Percentiles rank a stretch among this genome's conserved stretches.
These are phyloP conservation scores for Drosophila simulans DNA, from an alignment of 1,140 invertebrate species.

Conservation along the genomic window DNA sequence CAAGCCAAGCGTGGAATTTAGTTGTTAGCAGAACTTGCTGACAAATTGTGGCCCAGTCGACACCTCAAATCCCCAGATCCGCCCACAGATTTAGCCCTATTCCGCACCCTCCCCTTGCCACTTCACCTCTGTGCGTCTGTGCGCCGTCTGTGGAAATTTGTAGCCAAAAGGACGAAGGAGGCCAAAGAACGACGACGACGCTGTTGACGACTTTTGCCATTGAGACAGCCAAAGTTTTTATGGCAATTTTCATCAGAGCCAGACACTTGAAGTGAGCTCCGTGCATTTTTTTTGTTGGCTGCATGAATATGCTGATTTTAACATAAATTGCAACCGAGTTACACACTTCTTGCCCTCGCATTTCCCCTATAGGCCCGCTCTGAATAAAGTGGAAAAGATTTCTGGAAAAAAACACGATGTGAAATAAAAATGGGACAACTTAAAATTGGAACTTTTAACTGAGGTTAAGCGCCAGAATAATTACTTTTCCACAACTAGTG, in stretches of 20 bases:
- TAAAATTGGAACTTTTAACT: conserved; percentile 10
- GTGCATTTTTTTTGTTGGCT: conserved; percentile 16
- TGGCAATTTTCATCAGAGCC: conserved; percentile 63
- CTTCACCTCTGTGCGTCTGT: conserved; percentile 46
- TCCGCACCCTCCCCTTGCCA: conserved; percentile 7
- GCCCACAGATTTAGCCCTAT: conserved; percentile 7
- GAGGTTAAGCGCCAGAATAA: conserved; percentile 22
- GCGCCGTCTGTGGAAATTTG: conserved; percentile 39
- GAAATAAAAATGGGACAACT: conserved; percentile 25
- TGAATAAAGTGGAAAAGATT: conserved; percentile 69
- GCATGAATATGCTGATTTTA: conserved; percentile 61
- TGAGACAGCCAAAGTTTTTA: conserved; percentile 80
- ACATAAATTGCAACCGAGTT: conserved; percentile 64
- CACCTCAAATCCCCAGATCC: conserved; percentile 46
- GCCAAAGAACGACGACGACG: conserved; percentile 39
- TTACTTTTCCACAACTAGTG: conserved; percentile 5
- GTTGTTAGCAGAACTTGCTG: conserved; percentile 70
- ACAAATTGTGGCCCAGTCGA: conserved; percentile 68
- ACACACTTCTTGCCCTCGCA: conserved; percentile 40
- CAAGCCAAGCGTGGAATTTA: conserved; percentile 53
- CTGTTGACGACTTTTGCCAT: conserved; percentile 74
- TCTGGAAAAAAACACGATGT: conserved; percentile 31
- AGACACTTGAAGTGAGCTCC: conserved; percentile 56
- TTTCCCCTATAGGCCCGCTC: conserved; percentile 49
- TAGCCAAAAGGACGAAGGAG: conserved; percentile 50